Conservation (phyloP, 1,140 invertebrate species). For the Platyscapa corneri region DNA sequence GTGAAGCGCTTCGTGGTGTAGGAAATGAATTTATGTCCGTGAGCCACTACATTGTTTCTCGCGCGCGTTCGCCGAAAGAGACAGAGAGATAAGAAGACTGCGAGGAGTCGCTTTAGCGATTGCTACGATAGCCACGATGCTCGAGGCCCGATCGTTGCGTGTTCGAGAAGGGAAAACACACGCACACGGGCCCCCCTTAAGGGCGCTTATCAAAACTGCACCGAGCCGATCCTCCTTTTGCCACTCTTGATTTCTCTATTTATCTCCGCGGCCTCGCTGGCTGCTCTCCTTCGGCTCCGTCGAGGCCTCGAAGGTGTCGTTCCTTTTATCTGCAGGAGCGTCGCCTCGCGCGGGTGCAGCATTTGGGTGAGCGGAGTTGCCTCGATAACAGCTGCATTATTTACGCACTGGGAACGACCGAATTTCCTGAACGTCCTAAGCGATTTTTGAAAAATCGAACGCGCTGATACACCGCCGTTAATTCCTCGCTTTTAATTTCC, state of each 20-base stretch:
- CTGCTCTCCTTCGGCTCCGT: no score
- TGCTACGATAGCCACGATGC: neutral
- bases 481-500: no score
- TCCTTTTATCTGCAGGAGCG: neutral
- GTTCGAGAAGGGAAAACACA: neutral
- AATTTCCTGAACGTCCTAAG: no score
- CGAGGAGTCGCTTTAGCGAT: no score
- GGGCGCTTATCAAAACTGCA: constrained; percentile 28
- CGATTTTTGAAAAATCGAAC: no score
- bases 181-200: neutral
- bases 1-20: constrained; percentile 11
- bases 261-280: neutral
- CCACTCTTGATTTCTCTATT: neutral
- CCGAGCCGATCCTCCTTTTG: no score
- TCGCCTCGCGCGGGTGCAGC: neutral
- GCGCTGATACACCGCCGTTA: no score
- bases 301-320: neutral
- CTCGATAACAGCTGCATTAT: no score
- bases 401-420: no score
- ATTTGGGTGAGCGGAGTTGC: neutral
- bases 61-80: neutral
- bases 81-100: constrained; percentile 11
- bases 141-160: neutral
- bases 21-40: constrained; percentile 40
- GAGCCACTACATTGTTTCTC: constrained; percentile 20